A percentile compares a stretch with the other conserved stretches of the same genome.
Conservation (phyloP, 1,140 invertebrate genomes). For the Lanistes nyassanus region DNA sequence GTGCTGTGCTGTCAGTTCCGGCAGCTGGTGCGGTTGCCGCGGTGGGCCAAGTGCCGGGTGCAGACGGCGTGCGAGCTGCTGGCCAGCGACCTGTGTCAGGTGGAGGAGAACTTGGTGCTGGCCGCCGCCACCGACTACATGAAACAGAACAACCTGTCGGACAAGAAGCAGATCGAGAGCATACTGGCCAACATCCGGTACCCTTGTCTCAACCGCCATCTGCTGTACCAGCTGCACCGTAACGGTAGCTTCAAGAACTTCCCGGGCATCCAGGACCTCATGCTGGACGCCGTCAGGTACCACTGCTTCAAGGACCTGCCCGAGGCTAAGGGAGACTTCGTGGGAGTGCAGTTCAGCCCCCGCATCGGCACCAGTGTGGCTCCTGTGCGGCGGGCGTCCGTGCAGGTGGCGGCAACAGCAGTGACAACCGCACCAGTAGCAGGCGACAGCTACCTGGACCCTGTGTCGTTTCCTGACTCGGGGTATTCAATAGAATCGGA, state of each 20-base stretch:
- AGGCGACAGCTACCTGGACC: neutral
- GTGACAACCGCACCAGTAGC: neutral
- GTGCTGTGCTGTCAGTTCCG: slow-evolving; percentile 53
- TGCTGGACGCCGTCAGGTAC: slow-evolving; percentile 55
- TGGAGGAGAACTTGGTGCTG: slow-evolving; percentile 59
- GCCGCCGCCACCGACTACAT: slow-evolving; percentile 62
- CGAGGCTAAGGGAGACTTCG: slow-evolving; percentile 56
- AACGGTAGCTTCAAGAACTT: slow-evolving; percentile 62
- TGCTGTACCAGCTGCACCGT: slow-evolving; percentile 60
- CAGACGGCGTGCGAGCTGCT: slow-evolving; percentile 55
- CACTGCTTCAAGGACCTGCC: slow-evolving; percentile 62
- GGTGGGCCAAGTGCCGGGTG: slow-evolving; percentile 52
- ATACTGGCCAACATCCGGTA: slow-evolving; percentile 60
- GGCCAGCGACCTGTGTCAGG: slow-evolving; percentile 48
- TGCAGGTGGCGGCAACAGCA: neutral
- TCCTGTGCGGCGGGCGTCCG: slow-evolving; percentile 20
- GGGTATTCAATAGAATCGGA: slow-evolving; percentile 4
- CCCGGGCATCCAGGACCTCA: slow-evolving; percentile 55
- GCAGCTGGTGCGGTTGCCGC: slow-evolving; percentile 46
- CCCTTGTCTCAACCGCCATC: slow-evolving; percentile 54
- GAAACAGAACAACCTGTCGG: slow-evolving; percentile 58
- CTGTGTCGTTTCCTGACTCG: neutral
- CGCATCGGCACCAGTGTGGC: slow-evolving; percentile 16
- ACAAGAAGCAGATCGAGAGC: slow-evolving; percentile 58
- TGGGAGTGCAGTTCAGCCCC: slow-evolving; percentile 49